Evolutionary conservation across 2,888 invertebrate species (phyloP), one percentile per base, ranked within the genome.

Genomic region (Trilocha varians): DNA sequence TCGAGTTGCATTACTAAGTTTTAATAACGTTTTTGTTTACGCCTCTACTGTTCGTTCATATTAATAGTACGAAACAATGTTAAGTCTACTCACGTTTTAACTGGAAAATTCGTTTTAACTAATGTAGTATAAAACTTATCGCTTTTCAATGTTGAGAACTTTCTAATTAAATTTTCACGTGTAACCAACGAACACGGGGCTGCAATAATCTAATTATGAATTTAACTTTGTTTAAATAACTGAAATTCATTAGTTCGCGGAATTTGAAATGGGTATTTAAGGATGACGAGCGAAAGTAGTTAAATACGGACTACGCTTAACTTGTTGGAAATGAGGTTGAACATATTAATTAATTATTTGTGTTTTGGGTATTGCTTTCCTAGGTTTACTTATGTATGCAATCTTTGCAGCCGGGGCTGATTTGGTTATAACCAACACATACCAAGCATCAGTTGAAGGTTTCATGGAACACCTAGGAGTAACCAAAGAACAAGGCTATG

Each of bases 351-450:
- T n/a, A n/a, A n/a, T n/a, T n/a, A n/a, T n/a, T n/a, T n/a, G n/a
- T n/a, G n/a, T n/a, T n/a, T n/a, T n/a, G n/a, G n/a, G n/a, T n/a
- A n/a, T n/a, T n/a, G n/a, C n/a, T n/a, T n/a, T n/a, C n/a, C n/a
- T n/a, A n/a, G n/a, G n/a, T n/a, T n/a, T n/a, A n/a, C n/a, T n/a
- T n/a, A n/a, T n/a, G n/a, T n/a, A n/a, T n/a, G n/a, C n/a, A n/a
- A n/a, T n/a, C 55, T 61, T 88, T 76, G 55, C 83, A 90, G 95
- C 94, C 65, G 97, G 97, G 14, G 92, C 96, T 34, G 92, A 97
- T 64, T 79, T 97, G 46, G 91, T 98, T 57, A 90, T 93, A 64
- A 96, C 97, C 33, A 93, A 94, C 62, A 95, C 95, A 35, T 98
- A 97, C 77, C 97, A 98, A 82, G 93, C 95, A 4, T 93, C 92